Conservation (phyloP, 2,888 invertebrate genomes). For the Auanema freiburgensis region DNA sequence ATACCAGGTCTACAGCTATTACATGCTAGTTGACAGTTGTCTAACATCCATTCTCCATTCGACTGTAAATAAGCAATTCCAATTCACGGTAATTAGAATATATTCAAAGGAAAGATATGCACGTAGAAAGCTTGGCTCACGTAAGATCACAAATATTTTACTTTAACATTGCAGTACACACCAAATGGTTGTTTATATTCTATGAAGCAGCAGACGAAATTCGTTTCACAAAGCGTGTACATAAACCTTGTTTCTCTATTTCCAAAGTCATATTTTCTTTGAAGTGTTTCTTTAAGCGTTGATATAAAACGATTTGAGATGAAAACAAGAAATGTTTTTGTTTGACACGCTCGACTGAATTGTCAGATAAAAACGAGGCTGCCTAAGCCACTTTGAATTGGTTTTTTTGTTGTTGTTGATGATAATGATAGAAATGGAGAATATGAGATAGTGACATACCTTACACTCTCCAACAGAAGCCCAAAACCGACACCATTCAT, state of each 20-base stretch:
- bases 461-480: slow-evolving; percentile 61
- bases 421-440: not conserved
- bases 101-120: too few relatives aligned
- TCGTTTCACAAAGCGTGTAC: too few relatives aligned
- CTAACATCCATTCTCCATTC: slow-evolving; percentile 63
- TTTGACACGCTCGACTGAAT: too few relatives aligned
- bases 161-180: too few relatives aligned
- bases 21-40: slow-evolving; percentile 58
- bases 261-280: not conserved
- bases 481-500: slow-evolving; percentile 63
- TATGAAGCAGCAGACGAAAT: too few relatives aligned
- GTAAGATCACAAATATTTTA: too few relatives aligned
- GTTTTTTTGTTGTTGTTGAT: slow-evolving; percentile 1
- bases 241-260: not conserved
- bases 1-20: slow-evolving; percentile 41
- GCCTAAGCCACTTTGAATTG: not conserved
- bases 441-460: slow-evolving; percentile 10
- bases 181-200: too few relatives aligned
- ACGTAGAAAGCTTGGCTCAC: too few relatives aligned
- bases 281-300: not conserved
- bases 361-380: too few relatives aligned
- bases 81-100: too few relatives aligned
- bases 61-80: slow-evolving; percentile 35
- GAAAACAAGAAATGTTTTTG: too few relatives aligned
- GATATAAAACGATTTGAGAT: too few relatives aligned